phyloP scores from a whole-genome alignment of 2,888 invertebrate genomes.

The Drosophila neonasuta region DNA sequence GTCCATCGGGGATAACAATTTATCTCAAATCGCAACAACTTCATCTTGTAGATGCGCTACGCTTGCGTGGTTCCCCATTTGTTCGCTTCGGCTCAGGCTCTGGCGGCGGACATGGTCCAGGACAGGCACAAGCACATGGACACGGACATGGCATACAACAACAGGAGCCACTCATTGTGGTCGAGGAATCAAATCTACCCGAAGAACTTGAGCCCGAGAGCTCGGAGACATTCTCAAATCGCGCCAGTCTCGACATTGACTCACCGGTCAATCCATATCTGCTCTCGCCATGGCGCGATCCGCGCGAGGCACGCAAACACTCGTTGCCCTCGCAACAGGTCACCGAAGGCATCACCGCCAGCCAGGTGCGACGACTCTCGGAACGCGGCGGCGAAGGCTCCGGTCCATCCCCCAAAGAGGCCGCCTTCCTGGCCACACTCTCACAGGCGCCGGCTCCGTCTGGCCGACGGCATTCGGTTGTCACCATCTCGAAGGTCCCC shows the following conservation, averaged over 20 bases:
- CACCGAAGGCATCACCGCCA: conserved; percentile 92
- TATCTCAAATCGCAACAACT: conserved; percentile 22
- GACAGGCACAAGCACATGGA: conserved; percentile 13
- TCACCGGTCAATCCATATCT: conserved; percentile 91
- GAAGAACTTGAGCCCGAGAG: conserved; percentile 85
- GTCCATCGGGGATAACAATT: conserved; percentile 28
- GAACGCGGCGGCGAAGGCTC: conserved; percentile 90
- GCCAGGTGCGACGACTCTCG: conserved; percentile 91
- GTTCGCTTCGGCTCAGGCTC: conserved; percentile 82
- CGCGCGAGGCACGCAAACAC: conserved; percentile 89
- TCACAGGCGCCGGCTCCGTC: conserved; percentile 89
- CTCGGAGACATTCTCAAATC: conserved; percentile 83
- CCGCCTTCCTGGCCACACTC: conserved; percentile 91
- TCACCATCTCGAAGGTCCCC: conserved; percentile 92
- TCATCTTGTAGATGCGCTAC: conserved; percentile 80
- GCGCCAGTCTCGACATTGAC: conserved; percentile 88
- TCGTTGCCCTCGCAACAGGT: conserved; percentile 93
- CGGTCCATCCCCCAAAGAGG: conserved; percentile 89
- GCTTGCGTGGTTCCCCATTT: conserved; percentile 87
- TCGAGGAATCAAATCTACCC: conserved; percentile 88
- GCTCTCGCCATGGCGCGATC: conserved; percentile 90
- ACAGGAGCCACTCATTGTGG: conserved; percentile 91
- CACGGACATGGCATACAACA: conserved; percentile 71
- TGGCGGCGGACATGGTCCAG: conserved; percentile 39
- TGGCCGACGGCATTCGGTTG: conserved; percentile 92